phyloP scores from a whole-genome alignment of 2,113 vertebrate species.

The Lynx canadensis region DNA sequence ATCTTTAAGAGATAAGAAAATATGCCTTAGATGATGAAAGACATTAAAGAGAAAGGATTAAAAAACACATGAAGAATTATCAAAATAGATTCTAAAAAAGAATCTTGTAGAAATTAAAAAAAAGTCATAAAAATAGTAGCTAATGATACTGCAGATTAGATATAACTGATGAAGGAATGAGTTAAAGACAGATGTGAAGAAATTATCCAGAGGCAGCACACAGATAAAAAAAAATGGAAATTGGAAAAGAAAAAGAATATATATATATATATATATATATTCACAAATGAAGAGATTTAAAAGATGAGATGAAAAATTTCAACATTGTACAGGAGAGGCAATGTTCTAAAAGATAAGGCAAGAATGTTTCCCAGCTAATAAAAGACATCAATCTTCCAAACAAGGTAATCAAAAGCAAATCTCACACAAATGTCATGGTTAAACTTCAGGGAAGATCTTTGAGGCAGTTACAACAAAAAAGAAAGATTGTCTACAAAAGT shows the following conservation, averaged over 20 bases:
- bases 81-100: not conserved
- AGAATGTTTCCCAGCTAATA: not conserved
- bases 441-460: not conserved
- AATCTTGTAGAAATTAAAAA: not conserved
- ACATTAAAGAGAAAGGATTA: not conserved
- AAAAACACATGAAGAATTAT: not conserved
- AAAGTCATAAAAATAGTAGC: not conserved
- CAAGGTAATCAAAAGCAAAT: not conserved
- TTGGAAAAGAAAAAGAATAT: not conserved
- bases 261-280: not conserved
- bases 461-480: not conserved
- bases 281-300: not conserved
- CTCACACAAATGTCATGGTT: not conserved
- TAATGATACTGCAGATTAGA: not conserved
- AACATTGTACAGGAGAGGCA: not conserved
- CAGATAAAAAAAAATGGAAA: not conserved
- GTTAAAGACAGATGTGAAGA: not conserved
- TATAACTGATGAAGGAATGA: not conserved
- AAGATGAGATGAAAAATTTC: not conserved
- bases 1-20: slow-evolving; percentile 4
- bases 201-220: not conserved
- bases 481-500: not conserved
- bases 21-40: not conserved
- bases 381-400: not conserved
- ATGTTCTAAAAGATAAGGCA: not conserved